Evolutionary conservation across 1,140 invertebrate genomes (phyloP), one percentile per base, ranked within the genome.

Genomic region (Stegodyphus mimosarum): DNA sequence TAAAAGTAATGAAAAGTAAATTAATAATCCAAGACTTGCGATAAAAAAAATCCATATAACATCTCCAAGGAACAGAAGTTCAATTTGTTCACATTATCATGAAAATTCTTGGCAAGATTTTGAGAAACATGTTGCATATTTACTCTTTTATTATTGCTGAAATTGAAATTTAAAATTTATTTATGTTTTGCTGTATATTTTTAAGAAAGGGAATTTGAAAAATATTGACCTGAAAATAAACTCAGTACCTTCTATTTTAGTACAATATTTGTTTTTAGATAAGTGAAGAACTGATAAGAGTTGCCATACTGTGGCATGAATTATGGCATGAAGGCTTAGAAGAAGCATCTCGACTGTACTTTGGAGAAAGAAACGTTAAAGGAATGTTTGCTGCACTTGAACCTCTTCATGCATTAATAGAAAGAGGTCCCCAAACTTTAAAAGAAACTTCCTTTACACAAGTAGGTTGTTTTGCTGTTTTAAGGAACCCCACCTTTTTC

Each of bases 241-340:
- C 7, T 2, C 50, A 15, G 50, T 48, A 17, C 13, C 13, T 50
- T 51, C 9, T n/a, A 50, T 72, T 51, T 49, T 88, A 63, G n/a
- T n/a, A n/a, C n/a, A n/a, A n/a, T n/a, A 33, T 33, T 33, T 33
- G 33, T 33, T 55, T 18, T 15, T 52, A 92, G 95, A 96, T 96
- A 49, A 98, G 96, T 87, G 98, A 99, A 88, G 99, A 99, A 90
- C 91, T 99, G 48, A 99, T 99, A 74, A 92, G 98, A 79, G 98
- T 99, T 0, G 98, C 98, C 7, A 99, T 99, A 85, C 91, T 99
- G 2, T 99, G 99, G 98, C 98, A 99, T 90, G 99, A 99, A 90
- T 94, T 98, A 87, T 99, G 98, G 98, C 97, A 99, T 90, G 98
- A 99, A 90, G 98, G 97, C 0, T 90, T 99, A 9, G 99, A 99